Percentiles rank a stretch among this genome's conserved stretches.
Evolutionary conservation across 1,140 invertebrate species (phyloP).

Genomic region (Ericerus pela): DNA sequence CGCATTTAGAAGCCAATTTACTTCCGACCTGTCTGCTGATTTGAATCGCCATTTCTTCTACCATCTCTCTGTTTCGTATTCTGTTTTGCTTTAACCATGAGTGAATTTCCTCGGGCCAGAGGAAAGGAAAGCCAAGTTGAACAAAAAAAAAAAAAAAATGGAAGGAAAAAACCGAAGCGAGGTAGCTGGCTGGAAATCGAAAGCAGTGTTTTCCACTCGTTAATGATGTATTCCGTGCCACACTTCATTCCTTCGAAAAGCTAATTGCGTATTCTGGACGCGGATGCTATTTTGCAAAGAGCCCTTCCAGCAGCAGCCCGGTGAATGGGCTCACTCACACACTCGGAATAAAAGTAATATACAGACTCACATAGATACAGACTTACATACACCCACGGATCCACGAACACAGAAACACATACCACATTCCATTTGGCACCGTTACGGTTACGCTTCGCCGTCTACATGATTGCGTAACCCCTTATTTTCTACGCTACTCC

Average conservation of each 20-base stretch:
- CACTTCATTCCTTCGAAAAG: conserved; percentile 7
- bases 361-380: no score
- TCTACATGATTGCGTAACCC: conserved; percentile 9
- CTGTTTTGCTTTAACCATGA: no score
- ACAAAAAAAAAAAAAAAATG: neutral
- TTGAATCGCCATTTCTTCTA: no score
- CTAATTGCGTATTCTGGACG: conserved; percentile 9
- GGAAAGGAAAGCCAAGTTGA: no score
- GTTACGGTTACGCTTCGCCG: conserved; percentile 7
- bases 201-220: conserved; percentile 7
- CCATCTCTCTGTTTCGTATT: no score
- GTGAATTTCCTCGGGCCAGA: no score
- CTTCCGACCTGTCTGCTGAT: no score
- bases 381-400: no score
- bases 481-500: neutral
- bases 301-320: no score
- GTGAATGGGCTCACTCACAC: neutral
- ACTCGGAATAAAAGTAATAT: no score
- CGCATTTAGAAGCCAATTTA: no score
- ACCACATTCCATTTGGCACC: neutral
- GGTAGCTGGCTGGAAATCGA: neutral
- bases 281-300: conserved; percentile 11
- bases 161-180: neutral
- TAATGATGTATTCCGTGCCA: conserved; percentile 9
- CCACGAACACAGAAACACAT: no score